Conservation (phyloP, 1,140 invertebrate genomes). For the Bathynomus jamesi region DNA sequence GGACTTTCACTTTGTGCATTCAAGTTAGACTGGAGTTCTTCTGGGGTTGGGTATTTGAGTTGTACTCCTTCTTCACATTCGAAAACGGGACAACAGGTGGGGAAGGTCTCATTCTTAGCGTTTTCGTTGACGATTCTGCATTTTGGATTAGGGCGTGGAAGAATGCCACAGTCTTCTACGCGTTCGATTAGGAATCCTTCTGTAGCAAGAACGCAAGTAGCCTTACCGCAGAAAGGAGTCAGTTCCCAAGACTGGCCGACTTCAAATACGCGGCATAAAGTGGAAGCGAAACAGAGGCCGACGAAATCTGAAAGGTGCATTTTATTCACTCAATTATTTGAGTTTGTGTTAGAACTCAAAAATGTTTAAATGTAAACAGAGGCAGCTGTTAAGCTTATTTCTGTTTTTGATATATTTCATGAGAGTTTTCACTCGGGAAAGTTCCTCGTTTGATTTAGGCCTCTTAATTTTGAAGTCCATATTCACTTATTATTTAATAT, state of each 20-base stretch:
- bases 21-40: constrained; percentile 8
- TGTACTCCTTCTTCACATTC: constrained; percentile 72
- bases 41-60: constrained; percentile 53
- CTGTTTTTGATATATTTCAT: no score
- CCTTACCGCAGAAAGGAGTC: constrained; percentile 10
- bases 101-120: constrained; percentile 78
- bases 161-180: constrained; percentile 74
- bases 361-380: no score
- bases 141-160: constrained; percentile 73
- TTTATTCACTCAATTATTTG: no score
- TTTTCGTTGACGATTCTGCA: constrained; percentile 77
- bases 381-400: no score
- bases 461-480: no score
- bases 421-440: no score
- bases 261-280: constrained; percentile 6
- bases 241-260: constrained; percentile 14
- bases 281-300: constrained; percentile 12
- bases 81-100: constrained; percentile 72
- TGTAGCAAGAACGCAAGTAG: background rate
- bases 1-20: no score
- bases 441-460: no score
- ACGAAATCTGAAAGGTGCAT: constrained; percentile 17
- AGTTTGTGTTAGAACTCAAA: no score
- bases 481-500: no score
- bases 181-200: constrained; percentile 53